Base-by-base conservation (phyloP, 53 echinoderm and acorn worm species). In the Echinometra lucunter region DNA sequence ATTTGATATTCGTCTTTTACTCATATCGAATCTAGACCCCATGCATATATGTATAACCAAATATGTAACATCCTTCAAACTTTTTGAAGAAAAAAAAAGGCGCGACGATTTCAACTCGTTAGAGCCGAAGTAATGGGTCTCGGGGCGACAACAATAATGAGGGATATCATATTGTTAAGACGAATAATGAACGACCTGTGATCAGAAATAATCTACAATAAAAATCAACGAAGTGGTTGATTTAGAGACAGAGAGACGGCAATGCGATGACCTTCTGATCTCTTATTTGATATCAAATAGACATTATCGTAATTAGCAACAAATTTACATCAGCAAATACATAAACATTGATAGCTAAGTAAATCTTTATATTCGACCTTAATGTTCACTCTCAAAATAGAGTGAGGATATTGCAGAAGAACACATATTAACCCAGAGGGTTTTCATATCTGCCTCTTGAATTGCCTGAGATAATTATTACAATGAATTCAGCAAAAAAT, bases 261-360 rank as follows among this genome's bases (percentile, higher is more conserved):
- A 90, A 40, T 34, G 40, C 21, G 66, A 90, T 90, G 58, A 66
- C 91, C 91, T 90, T 90, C 40, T 90, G 91, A 90, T 90, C 91
- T 60, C 1, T 27, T 57, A 40, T 60, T 58, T 66, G 66, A 90
- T 90, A 60, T 90, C 58, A 90, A 90, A 90, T 42, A 90, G 66
- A 60, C 66, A 90, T 90, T 42, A 66, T 66, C 60, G 35, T 90
- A 90, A 90, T 90, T 90, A 90, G 34, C 91, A 18, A 49, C 56
- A 0, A 78, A 35, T 40, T 42, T 42, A 42, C 78, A 78, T 78
- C 78, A 78, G 38, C 78, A 42, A 78, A 78, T 7, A 78, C 42
- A 78, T 78, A 38, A 42, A 78, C 78, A 40, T 78, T 78, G 78
- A 78, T 78, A 78, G 16, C 78, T 78, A 42, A 78, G 78, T 40